These are phyloP conservation scores for Cotesia typhae DNA, from an alignment of 1,140 invertebrate genomes.

Conservation along the genomic window DNA sequence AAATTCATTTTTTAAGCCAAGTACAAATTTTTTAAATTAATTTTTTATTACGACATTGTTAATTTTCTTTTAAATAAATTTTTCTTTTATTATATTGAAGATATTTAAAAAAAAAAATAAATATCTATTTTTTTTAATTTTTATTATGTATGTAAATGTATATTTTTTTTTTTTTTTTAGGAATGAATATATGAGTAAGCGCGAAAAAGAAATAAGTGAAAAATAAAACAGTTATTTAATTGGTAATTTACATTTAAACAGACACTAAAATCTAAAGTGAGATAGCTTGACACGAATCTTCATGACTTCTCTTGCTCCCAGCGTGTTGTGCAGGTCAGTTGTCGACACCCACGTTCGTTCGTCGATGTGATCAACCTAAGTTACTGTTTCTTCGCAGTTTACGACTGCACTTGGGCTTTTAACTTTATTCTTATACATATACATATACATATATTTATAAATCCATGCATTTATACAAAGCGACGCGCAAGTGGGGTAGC, in stretches of 20 bases:
- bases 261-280: conserved; percentile 15
- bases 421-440: conserved; percentile 14
- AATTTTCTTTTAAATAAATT: too few species aligned
- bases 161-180: too few species aligned
- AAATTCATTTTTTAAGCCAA: too few species aligned
- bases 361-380: conserved; percentile 16
- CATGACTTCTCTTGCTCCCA: conserved; percentile 27
- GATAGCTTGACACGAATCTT: conserved; percentile 27
- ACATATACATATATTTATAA: background rate
- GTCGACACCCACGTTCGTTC: conserved; percentile 34
- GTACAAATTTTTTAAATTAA: too few species aligned
- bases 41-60: too few species aligned
- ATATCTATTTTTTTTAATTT: too few species aligned
- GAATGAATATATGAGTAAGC: too few species aligned
- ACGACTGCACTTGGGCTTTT: conserved; percentile 17
- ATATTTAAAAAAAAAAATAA: too few species aligned
- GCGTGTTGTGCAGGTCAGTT: conserved; percentile 49
- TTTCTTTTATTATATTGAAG: too few species aligned
- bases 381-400: conserved; percentile 23
- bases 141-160: too few species aligned
- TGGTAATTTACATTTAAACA: conserved; percentile 2
- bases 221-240: background rate
- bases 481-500: too few species aligned
- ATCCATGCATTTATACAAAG: background rate
- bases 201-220: conserved; percentile 5